Conservation (phyloP, 2,113 vertebrate species). For the Rhabdornis inornatus region DNA sequence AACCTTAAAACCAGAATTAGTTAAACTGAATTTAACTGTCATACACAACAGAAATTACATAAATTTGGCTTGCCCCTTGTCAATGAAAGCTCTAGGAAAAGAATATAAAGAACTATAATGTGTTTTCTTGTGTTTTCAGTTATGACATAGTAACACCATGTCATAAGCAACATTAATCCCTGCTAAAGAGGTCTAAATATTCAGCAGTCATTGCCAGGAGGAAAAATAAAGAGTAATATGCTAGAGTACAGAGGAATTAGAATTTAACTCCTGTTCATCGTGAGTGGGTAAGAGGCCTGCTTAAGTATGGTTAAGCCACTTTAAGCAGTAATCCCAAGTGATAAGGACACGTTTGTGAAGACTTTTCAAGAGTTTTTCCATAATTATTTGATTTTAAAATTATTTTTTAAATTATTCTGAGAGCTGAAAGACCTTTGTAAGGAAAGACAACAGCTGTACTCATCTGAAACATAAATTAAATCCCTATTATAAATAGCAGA, state of each 20-base stretch:
- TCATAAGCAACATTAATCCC: not conserved
- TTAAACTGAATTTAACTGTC: not conserved
- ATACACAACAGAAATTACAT: not conserved
- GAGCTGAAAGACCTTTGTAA: not conserved
- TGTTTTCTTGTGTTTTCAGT: not conserved
- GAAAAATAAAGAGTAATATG: not conserved
- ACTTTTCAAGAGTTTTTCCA: not conserved
- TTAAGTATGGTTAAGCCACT: not conserved
- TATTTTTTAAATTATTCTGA: not conserved
- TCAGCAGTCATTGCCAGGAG: not conserved
- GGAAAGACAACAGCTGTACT: not conserved
- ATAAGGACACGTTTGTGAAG: not conserved
- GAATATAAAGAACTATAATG: not conserved
- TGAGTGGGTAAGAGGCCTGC: not conserved
- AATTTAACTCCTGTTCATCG: not conserved
- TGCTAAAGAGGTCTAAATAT: not conserved
- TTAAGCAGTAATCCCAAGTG: not conserved
- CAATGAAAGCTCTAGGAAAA: not conserved
- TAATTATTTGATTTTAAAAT: not conserved
- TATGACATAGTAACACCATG: not conserved
- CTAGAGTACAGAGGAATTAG: not conserved
- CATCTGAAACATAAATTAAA: not conserved
- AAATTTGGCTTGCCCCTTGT: accelerated
- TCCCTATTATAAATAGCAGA: not conserved
- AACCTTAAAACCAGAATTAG: not conserved